Conservation (phyloP, 2,888 invertebrate genomes). For the Tetheella fluctuosa region DNA sequence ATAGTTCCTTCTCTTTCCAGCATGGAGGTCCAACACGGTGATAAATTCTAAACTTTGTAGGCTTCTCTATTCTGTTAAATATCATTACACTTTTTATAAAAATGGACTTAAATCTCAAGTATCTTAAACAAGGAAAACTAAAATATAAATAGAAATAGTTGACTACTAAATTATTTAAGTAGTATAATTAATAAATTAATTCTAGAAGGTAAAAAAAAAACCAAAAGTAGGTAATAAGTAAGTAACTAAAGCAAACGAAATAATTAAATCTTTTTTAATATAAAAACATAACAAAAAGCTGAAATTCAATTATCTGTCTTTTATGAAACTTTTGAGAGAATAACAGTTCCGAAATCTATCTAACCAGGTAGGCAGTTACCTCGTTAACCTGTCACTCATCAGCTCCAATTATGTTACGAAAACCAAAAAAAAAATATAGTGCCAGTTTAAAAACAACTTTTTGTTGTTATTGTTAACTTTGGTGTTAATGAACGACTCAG, state of each 20-base stretch:
- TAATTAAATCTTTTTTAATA: background rate
- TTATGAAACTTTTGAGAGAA: slow-evolving; percentile 12
- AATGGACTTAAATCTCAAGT: no score
- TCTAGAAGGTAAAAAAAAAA: no score
- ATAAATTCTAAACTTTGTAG: no score
- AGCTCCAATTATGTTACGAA: background rate
- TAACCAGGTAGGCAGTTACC: background rate
- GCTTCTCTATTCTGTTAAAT: no score
- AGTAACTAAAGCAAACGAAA: background rate
- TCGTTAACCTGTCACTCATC: slow-evolving; percentile 7
- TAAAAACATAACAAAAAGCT: background rate
- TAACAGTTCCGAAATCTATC: background rate
- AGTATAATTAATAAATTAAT: no score
- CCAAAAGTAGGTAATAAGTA: no score
- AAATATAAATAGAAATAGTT: no score
- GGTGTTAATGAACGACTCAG: background rate
- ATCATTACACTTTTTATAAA: no score
- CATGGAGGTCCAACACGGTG: no score
- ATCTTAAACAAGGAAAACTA: no score
- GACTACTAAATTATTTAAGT: no score
- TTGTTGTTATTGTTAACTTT: background rate
- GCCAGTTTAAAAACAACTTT: background rate
- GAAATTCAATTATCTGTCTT: slow-evolving; percentile 13
- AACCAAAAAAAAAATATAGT: background rate
- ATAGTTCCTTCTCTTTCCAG: no score